Percentiles rank a stretch among this genome's conserved stretches.
These are phyloP conservation scores for Muscicapa comitata DNA, from an alignment of 2,797 vertebrate species.

Conservation along the genomic window DNA sequence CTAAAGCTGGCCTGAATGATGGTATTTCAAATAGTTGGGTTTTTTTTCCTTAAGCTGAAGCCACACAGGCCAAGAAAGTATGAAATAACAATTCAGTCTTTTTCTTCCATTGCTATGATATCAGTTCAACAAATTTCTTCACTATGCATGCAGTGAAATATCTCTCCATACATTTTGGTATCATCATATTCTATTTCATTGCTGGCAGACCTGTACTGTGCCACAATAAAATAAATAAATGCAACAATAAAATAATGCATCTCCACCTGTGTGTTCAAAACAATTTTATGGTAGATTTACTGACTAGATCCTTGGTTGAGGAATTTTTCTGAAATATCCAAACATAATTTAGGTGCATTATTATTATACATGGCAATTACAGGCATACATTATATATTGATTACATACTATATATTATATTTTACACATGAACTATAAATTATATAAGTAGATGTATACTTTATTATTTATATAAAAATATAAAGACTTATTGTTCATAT, in stretches of 20 bases:
- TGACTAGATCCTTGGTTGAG: not conserved
- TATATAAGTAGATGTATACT: too few relatives aligned
- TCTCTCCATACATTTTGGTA: not conserved
- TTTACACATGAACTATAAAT: not conserved
- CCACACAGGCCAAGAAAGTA: not conserved
- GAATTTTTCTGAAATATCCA: not conserved
- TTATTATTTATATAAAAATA: not conserved
- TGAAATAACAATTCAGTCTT: not conserved
- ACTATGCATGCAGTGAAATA: not conserved
- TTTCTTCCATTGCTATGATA: not conserved
- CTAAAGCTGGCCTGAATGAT: not conserved
- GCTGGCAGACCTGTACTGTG: not conserved
- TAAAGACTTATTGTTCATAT: not conserved
- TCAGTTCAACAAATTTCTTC: not conserved
- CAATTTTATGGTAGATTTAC: not conserved
- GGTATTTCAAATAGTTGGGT: not conserved
- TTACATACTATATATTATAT: not conserved
- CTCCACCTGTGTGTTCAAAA: not conserved
- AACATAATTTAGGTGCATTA: not conserved
- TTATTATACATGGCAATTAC: not conserved
- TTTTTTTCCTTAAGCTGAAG: not conserved
- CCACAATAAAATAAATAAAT: constrained; percentile 40
- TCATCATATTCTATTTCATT: not conserved
- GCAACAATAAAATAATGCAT: constrained; percentile 24
- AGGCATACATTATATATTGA: not conserved